Base-by-base conservation (phyloP, 2,113 vertebrate species). In the Paramormyrops kingsleyae region DNA sequence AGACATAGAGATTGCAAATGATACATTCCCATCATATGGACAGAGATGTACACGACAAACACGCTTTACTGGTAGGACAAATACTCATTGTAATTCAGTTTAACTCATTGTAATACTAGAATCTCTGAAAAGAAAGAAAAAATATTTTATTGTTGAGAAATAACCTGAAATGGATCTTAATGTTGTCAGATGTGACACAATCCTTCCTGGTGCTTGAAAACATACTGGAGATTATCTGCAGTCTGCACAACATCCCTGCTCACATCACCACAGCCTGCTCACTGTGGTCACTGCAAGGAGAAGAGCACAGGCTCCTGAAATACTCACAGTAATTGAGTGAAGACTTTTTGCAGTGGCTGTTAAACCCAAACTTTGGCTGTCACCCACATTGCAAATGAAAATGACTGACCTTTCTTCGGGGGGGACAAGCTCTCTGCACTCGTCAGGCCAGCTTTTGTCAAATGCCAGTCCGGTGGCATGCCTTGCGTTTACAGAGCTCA, bases 401-500 rank as follows among this genome's bases (percentile, higher is more conserved):
- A 83, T 35, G n/a, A 31, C 8, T 80, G n/a, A 74, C 66, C 88
- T 88, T 94, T 70, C 21, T 35, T 24, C 35, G 19, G 77, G 56
- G 9, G 9, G 90, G 92, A 77, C 13, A 10, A 93, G 92, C 94
- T 94, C 93, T 94, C 92, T 42, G 91, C 89, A 74, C 62, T 88
- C 93, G 91, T 93, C 91, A 91, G 91, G 90, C 87, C 88, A 91
- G 91, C 91, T 90, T 91, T 93, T 91, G 91, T 91, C 74, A 89
- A 89, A 66, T 87, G 80, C 56, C 90, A 90, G 31, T 24, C 91
- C 83, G 88, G 87, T 89, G 85, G 46, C 92, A 91, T 93, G 66
- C 91, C 92, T 5, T 47, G 92, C 94, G 91, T 94, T 89, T 62
- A 49, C 19, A 62, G 91, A 92, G 92, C 94, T 94, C 93, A 93